Conservation (phyloP, 1,140 invertebrate genomes). For the Hirudo medicinalis region DNA sequence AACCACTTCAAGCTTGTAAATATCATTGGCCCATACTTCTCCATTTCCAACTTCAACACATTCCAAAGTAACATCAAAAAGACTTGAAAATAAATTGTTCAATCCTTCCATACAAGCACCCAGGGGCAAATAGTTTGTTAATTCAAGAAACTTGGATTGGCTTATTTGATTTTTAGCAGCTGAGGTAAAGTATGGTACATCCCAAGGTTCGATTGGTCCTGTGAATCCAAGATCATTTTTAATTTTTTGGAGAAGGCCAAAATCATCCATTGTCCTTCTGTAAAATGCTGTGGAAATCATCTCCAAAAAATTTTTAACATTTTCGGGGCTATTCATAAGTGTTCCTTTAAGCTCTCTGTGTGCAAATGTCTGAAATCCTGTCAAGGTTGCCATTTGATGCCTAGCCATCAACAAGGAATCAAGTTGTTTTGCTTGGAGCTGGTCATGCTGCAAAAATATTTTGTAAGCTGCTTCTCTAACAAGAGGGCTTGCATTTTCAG, state of each 20-base stretch:
- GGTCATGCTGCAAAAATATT: slow-evolving; percentile 66
- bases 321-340: slow-evolving; percentile 63
- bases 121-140: slow-evolving; percentile 65
- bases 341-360: slow-evolving; percentile 76
- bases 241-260: slow-evolving; percentile 25
- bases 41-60: slow-evolving; percentile 56
- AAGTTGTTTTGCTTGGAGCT: slow-evolving; percentile 61
- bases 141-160: slow-evolving; percentile 23
- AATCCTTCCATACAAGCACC: slow-evolving; percentile 91
- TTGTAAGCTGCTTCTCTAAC: slow-evolving; percentile 72
- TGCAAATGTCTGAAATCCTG: slow-evolving; percentile 73
- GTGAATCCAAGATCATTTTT: slow-evolving; percentile 27
- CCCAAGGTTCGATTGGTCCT: slow-evolving; percentile 32
- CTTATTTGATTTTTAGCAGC: slow-evolving; percentile 29
- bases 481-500: slow-evolving; percentile 60
- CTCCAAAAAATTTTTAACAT: slow-evolving; percentile 66
- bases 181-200: slow-evolving; percentile 31
- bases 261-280: too few relatives aligned
- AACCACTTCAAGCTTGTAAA: slow-evolving; percentile 68
- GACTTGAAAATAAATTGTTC: slow-evolving; percentile 62
- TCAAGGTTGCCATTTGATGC: slow-evolving; percentile 62
- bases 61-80: slow-evolving; percentile 60
- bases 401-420: slow-evolving; percentile 57
- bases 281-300: slow-evolving; percentile 52
- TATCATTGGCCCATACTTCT: slow-evolving; percentile 70